A percentile compares a stretch with the other conserved stretches of the same genome.
Conservation (phyloP, 1,140 invertebrate species). For the Gryon sp. region DNA sequence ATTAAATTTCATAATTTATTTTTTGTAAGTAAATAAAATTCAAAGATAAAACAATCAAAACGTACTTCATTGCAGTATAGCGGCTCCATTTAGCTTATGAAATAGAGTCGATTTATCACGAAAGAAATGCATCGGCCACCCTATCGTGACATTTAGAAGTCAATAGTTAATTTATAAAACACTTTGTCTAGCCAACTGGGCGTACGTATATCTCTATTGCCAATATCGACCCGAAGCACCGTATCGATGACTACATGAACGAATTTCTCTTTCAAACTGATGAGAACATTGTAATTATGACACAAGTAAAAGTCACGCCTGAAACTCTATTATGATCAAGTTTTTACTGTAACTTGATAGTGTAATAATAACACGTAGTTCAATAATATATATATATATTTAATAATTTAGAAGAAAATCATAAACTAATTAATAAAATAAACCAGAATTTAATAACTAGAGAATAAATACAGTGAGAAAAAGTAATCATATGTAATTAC, state of each 20-base stretch:
- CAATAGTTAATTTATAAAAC: slow-evolving; percentile 60
- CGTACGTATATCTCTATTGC: slow-evolving; percentile 41
- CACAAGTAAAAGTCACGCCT: slow-evolving; percentile 43
- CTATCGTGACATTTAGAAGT: slow-evolving; percentile 59
- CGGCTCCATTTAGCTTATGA: slow-evolving; percentile 13
- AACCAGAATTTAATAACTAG: too few species aligned
- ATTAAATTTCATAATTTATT: too few species aligned
- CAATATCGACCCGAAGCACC: slow-evolving; percentile 42
- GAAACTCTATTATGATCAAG: slow-evolving; percentile 28
- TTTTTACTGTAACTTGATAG: slow-evolving; percentile 33
- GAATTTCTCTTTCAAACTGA: slow-evolving; percentile 54
- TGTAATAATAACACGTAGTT: too few species aligned
- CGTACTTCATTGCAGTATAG: too few species aligned
- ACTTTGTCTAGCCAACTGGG: slow-evolving; percentile 32
- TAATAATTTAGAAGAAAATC: too few species aligned
- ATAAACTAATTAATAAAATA: too few species aligned
- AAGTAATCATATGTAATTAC: too few species aligned
- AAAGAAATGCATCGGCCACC: slow-evolving; percentile 56
- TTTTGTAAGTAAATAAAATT: too few species aligned
- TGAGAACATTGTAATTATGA: slow-evolving; percentile 59
- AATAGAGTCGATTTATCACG: slow-evolving; percentile 37
- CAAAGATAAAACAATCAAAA: too few species aligned
- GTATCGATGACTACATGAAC: slow-evolving; percentile 41
- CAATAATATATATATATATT: too few species aligned
- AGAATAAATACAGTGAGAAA: too few species aligned